Base-by-base conservation (phyloP, 1,140 invertebrate genomes). In the Penaeus indicus region DNA sequence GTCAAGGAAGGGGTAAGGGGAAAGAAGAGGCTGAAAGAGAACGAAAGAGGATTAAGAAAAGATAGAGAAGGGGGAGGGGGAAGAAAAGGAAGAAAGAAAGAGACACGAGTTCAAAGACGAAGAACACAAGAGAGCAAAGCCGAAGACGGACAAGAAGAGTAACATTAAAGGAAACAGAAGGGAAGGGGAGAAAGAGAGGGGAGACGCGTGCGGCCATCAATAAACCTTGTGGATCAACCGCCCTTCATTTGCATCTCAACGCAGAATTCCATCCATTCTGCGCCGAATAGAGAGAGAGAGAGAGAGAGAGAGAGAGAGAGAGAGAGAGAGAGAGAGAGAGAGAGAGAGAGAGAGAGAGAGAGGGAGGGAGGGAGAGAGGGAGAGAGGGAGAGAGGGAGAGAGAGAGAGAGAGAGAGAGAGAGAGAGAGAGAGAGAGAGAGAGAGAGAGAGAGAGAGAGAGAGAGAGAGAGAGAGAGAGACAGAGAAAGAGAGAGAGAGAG, bases 121-220 rank as follows among this genome's bases (percentile, higher is more conserved):
- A 82, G 61, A 60, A 82, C 42, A 61, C 47, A n/a, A 21, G 25
- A 61, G 22, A 82, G 47, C 27, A 82, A 61, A 63, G 47, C 8
- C 7, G 22, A 27, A 61, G 47, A 18, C 38, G 27, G 13, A 25
- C 67, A 32, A 54, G 47, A 54, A 1, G 47, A 54, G 47, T 13
- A 11, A 54, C 47, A 54, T 54, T 54, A 54, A 32, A 78, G 75
- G 75, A 27, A 78, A 32, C n/a, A 13, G 27, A 11, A 78, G 75
- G 54, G 27, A 78, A 25, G 54, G 75, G 27, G 32, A 32, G 75
- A 32, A 25, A 78, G 75, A 78, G 75, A 77, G 72, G 32, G 54
- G 8, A 78, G 75, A 78, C 47, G 47, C 47, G 47, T 54, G 47
- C 8, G 8, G 47, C 47, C 47, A 54, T 54, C 47, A 54, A 54